Conservation (phyloP, 2,797 vertebrate species). For the Chelon labrosus region DNA sequence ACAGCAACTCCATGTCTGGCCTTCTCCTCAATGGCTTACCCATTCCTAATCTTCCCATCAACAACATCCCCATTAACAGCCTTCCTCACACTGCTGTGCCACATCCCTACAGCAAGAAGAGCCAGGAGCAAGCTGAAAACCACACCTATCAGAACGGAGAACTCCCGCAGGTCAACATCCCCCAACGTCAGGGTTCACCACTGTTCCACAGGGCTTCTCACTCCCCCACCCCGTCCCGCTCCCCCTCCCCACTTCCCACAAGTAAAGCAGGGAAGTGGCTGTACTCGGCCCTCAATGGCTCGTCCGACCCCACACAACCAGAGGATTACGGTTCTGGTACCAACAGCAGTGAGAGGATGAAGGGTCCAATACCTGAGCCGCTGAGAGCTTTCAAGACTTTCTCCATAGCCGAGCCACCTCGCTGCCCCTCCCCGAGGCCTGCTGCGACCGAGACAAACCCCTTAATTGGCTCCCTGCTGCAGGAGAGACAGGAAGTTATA, state of each 20-base stretch:
- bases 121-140: slow-evolving; percentile 71
- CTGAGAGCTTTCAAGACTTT: slow-evolving; percentile 91
- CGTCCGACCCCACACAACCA: slow-evolving; percentile 80
- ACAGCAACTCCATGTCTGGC: slow-evolving; percentile 70
- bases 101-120: slow-evolving; percentile 74
- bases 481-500: slow-evolving; percentile 97
- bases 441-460: slow-evolving; percentile 89
- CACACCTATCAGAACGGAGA: slow-evolving; percentile 76
- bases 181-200: slow-evolving; percentile 82
- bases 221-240: slow-evolving; percentile 76
- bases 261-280: slow-evolving; percentile 89
- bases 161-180: slow-evolving; percentile 77
- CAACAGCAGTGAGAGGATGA: slow-evolving; percentile 80
- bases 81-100: slow-evolving; percentile 61
- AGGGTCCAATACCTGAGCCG: slow-evolving; percentile 80
- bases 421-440: slow-evolving; percentile 84
- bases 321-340: slow-evolving; percentile 82
- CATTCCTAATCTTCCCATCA: slow-evolving; percentile 78
- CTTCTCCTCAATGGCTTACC: slow-evolving; percentile 75
- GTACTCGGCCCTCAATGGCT: slow-evolving; percentile 82
- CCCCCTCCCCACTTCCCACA: slow-evolving; percentile 83
- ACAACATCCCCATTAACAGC: slow-evolving; percentile 79
- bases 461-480: slow-evolving; percentile 95
- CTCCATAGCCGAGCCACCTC: slow-evolving; percentile 86
- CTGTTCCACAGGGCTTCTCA: slow-evolving; percentile 82